These are phyloP conservation scores for Hoplostethus mediterraneus DNA, from an alignment of 2,797 vertebrate species.

Conservation along the genomic window DNA sequence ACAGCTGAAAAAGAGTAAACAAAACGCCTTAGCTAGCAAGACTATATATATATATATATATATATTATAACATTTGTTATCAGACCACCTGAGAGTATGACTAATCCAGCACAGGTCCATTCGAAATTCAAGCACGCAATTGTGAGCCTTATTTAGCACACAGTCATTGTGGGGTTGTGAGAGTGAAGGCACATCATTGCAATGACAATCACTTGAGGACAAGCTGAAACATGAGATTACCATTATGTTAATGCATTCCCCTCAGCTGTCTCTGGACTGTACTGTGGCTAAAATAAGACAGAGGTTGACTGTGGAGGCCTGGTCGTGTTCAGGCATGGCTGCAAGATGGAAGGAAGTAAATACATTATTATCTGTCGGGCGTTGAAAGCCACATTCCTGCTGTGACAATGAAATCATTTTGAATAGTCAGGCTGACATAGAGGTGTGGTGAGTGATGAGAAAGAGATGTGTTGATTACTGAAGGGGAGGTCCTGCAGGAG, in stretches of 20 bases:
- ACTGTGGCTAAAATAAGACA: constrained; percentile 5
- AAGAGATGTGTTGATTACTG: background rate
- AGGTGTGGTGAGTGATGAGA: background rate
- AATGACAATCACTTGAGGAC: constrained; percentile 34
- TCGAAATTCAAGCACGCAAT: constrained; percentile 26
- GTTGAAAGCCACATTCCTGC: constrained; percentile 6
- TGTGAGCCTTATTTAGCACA: constrained; percentile 32
- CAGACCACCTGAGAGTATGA: too few species aligned
- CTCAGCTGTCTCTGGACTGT: background rate
- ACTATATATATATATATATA: background rate
- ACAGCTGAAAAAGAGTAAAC: background rate
- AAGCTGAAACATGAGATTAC: constrained; percentile 40
- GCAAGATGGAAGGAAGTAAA: constrained; percentile 6
- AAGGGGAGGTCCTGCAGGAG: background rate
- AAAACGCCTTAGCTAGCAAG: background rate
- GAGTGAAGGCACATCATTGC: constrained; percentile 41
- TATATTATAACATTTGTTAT: too few species aligned
- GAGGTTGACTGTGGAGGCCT: background rate
- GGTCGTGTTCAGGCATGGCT: background rate
- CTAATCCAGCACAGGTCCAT: background rate
- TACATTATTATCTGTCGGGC: constrained; percentile 16
- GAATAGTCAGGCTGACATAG: constrained; percentile 12
- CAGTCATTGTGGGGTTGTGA: constrained; percentile 11
- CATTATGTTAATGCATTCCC: constrained; percentile 3
- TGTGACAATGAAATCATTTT: constrained; percentile 5